phyloP scores from a whole-genome alignment of 2,113 vertebrate species.

The Stegastes partitus region DNA sequence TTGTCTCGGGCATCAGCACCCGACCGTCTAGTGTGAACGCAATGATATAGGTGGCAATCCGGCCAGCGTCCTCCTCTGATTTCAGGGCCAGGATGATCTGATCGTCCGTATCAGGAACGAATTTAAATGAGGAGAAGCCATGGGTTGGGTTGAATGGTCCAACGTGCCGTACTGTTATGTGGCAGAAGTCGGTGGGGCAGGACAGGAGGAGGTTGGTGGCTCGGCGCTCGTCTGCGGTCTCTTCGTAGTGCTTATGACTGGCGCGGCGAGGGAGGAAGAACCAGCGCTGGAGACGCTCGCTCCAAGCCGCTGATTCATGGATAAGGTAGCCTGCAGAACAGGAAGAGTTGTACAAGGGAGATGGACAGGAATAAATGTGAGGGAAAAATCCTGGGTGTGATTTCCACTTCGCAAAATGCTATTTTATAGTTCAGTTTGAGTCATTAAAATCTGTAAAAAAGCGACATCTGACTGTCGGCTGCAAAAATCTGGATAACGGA shows the following conservation, averaged over 20 bases:
- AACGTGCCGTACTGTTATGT: slow-evolving; percentile 74
- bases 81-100: slow-evolving; percentile 93
- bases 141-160: slow-evolving; percentile 89
- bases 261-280: slow-evolving; percentile 96
- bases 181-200: slow-evolving; percentile 87
- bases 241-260: slow-evolving; percentile 90
- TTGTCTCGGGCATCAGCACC: slow-evolving; percentile 92
- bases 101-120: slow-evolving; percentile 92
- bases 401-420: no score
- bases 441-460: no score
- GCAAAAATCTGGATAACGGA: no score
- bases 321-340: slow-evolving; percentile 91
- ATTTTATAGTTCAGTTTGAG: no score
- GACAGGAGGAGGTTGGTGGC: slow-evolving; percentile 94
- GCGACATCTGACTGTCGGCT: no score
- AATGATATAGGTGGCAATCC: slow-evolving; percentile 91
- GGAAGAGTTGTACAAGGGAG: no score
- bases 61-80: slow-evolving; percentile 91
- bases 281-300: slow-evolving; percentile 91
- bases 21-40: slow-evolving; percentile 93
- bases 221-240: slow-evolving; percentile 88
- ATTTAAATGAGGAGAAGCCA: slow-evolving; percentile 98
- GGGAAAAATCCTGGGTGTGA: no score
- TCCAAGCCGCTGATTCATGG: slow-evolving; percentile 95
- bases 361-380: no score